phyloP scores from a whole-genome alignment of 2,113 vertebrate species.

The Tyrannus savana region DNA sequence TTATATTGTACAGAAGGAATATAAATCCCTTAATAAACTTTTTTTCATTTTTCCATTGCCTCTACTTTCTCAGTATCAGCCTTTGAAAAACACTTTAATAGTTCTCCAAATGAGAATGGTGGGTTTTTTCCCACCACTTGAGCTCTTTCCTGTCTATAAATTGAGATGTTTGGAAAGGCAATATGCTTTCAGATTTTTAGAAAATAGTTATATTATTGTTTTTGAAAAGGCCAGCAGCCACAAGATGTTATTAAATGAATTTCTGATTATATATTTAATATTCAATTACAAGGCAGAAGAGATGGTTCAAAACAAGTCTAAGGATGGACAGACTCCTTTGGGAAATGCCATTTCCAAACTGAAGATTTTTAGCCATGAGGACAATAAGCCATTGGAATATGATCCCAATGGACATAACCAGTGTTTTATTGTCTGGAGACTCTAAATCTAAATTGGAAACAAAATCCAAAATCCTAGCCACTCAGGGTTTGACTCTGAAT shows the following conservation, averaged over 20 bases:
- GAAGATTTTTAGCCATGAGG: neutral
- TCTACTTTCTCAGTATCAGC: slow-evolving; percentile 39
- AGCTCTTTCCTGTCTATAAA: neutral
- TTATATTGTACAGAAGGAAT: slow-evolving; percentile 53
- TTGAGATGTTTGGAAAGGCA: slow-evolving; percentile 32
- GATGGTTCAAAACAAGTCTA: neutral
- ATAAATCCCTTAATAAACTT: slow-evolving; percentile 57
- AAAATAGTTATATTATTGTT: slow-evolving; percentile 31
- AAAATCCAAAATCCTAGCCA: neutral
- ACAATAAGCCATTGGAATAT: neutral
- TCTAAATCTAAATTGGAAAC: neutral
- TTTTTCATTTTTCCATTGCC: slow-evolving; percentile 38
- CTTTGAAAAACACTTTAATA: slow-evolving; percentile 29
- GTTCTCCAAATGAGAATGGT: slow-evolving; percentile 5
- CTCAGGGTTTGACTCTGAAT: neutral
- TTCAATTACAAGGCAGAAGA: slow-evolving; percentile 9
- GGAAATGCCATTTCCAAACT: slow-evolving; percentile 8
- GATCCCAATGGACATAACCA: neutral
- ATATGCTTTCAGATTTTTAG: slow-evolving; percentile 21
- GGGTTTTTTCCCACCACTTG: neutral
- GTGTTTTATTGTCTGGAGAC: neutral
- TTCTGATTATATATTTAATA: slow-evolving; percentile 29
- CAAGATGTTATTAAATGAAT: slow-evolving; percentile 25
- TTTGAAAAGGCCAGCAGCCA: slow-evolving; percentile 9
- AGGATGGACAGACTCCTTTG: neutral